phyloP scores from a whole-genome alignment of 2,797 vertebrate species.

The Tokudaia muenninki region DNA sequence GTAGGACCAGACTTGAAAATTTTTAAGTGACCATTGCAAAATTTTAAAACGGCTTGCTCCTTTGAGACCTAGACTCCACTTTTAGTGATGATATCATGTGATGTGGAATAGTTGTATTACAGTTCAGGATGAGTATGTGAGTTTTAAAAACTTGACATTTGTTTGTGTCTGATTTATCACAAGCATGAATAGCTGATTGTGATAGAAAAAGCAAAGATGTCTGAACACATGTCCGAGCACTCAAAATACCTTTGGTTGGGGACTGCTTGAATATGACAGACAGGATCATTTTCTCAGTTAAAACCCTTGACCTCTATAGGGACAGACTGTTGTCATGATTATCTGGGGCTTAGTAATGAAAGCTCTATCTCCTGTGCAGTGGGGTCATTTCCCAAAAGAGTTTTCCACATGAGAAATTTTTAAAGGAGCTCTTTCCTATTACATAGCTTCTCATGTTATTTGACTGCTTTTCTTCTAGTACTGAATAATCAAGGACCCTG shows the following conservation, averaged over 20 bases:
- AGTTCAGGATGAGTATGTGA: background rate
- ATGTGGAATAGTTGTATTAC: background rate
- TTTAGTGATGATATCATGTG: background rate
- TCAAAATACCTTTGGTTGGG: background rate
- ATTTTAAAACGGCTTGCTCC: background rate
- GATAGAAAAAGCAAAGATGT: background rate
- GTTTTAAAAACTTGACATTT: background rate
- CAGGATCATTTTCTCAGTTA: background rate
- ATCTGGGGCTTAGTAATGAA: background rate
- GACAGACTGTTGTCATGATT: background rate
- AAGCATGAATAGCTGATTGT: background rate
- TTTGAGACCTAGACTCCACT: background rate
- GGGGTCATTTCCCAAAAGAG: background rate
- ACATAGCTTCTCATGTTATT: background rate
- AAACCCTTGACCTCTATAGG: background rate
- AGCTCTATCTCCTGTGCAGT: background rate
- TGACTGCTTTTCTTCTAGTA: background rate
- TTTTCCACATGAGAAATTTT: background rate
- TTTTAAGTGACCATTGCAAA: background rate
- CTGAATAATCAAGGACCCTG: conserved; percentile 9
- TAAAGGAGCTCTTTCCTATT: conserved; percentile 22
- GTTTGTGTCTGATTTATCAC: conserved; percentile 11
- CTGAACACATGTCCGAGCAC: background rate
- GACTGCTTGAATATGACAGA: background rate
- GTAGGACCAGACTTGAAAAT: background rate